phyloP scores from a whole-genome alignment of 2,888 invertebrate species.

The Spialia ferax region DNA sequence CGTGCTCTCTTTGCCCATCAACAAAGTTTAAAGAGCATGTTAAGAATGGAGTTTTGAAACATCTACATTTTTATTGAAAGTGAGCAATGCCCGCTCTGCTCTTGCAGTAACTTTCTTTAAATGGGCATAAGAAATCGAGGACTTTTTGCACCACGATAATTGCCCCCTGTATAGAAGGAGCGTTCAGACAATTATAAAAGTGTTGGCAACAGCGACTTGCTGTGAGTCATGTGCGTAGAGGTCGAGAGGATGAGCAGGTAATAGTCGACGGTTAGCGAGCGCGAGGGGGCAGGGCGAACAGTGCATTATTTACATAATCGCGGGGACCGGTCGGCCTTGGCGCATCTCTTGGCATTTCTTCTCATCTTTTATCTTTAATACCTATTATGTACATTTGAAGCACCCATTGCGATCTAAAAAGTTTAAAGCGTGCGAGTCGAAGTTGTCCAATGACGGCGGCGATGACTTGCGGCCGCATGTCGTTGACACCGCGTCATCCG shows the following conservation, averaged over 20 bases:
- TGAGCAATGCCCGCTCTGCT: background rate
- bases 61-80: background rate
- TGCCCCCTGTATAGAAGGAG: conserved; percentile 33
- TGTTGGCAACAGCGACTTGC: conserved; percentile 38
- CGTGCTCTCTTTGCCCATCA: conserved; percentile 44
- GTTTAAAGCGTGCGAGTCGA: conserved; percentile 15
- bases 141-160: conserved; percentile 32
- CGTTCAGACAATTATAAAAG: conserved; percentile 41
- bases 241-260: conserved; percentile 54
- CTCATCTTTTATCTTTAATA: conserved; percentile 50
- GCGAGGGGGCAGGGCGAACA: conserved; percentile 50
- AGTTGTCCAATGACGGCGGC: conserved; percentile 56
- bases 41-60: background rate
- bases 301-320: conserved; percentile 78
- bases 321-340: conserved; percentile 74
- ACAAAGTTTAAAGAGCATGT: conserved; percentile 9
- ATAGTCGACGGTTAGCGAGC: conserved; percentile 49
- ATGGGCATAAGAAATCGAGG: conserved; percentile 29
- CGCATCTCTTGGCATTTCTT: conserved; percentile 55
- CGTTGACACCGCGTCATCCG: conserved; percentile 71
- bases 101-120: conserved; percentile 30
- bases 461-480: conserved; percentile 68
- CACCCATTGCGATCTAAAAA: conserved; percentile 28
- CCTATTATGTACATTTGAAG: conserved; percentile 34
- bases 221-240: conserved; percentile 48